Evolutionary conservation across 2,797 vertebrate genomes (phyloP).

Genomic region (Enteromius afrohamiltoni): DNA sequence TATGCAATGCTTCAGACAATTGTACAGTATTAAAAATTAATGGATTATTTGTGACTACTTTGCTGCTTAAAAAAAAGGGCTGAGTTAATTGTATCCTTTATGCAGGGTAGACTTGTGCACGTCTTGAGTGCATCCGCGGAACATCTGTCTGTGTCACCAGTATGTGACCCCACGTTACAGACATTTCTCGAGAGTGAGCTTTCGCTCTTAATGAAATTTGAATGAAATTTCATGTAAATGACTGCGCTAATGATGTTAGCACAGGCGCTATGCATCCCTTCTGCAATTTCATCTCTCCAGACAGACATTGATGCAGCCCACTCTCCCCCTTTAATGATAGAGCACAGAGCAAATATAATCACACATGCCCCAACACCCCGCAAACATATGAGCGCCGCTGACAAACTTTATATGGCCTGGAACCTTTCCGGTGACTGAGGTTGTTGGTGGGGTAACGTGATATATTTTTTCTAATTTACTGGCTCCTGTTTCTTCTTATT

Average conservation of each 20-base stretch:
- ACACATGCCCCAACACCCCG: conserved; percentile 41
- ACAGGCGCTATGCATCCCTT: conserved; percentile 39
- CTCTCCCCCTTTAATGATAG: conserved; percentile 48
- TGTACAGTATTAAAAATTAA: not conserved
- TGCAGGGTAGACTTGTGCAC: not conserved
- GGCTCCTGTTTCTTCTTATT: conserved; percentile 54
- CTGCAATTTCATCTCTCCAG: conserved; percentile 49
- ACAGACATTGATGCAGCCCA: conserved; percentile 53
- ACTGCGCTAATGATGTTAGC: conserved; percentile 49
- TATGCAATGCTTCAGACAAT: not conserved
- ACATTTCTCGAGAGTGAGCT: conserved; percentile 37
- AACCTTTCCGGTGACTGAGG: conserved; percentile 41
- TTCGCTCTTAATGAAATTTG: conserved; percentile 57
- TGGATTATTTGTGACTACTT: not conserved
- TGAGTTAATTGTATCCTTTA: conserved; percentile 1
- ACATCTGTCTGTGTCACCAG: conserved; percentile 49
- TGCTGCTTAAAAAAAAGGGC: not conserved
- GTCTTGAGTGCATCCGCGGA: conserved; percentile 6
- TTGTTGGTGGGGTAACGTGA: conserved; percentile 35
- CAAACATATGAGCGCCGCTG: conserved; percentile 17
- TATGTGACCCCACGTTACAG: conserved; percentile 15
- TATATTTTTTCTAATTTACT: conserved; percentile 44
- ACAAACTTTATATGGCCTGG: conserved; percentile 42
- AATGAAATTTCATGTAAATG: conserved; percentile 56
- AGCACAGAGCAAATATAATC: conserved; percentile 42